Evolutionary conservation across 2,113 vertebrate species (phyloP), one percentile per base, ranked within the genome.

Genomic region (Hemiprocne comata): DNA sequence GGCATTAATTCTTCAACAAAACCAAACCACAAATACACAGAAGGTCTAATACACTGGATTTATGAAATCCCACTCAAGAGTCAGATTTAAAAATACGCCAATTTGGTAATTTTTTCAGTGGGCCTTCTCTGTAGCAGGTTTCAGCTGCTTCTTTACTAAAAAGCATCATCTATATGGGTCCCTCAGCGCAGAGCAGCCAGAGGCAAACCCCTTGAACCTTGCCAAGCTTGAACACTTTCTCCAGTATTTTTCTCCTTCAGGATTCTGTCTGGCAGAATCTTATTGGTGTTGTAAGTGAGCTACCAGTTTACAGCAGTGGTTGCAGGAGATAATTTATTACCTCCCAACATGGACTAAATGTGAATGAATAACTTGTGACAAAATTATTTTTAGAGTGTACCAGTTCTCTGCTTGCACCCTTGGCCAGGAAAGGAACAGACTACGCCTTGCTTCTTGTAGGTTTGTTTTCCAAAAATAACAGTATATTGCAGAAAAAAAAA

Each of bases 291-390:
- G 1, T 29, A 88, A 90, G 64, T 8, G 66, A 85, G 36, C 31
- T 87, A 83, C 81, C 57, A 79, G 31, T 62, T 73, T 53, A 75
- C 4, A 77, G 83, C 69, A 88, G 5, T 20, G 19, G 14, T 38
- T 77, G 38, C 24, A 29, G 65, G 36, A 91, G 53, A 91, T 67
- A 48, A 75, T 57, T 93, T 83, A 70, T 72, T 80, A 40, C 16
- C 29, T 60, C 28, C 6, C n/a, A 93, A 48, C 11, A 10, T 2
- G 34, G 79, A 78, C 57, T 36, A 71, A 64, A 26, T 80, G 76
- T 86, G 87, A 95, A 92, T 93, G 55, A 93, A 25, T 66, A 85
- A 94, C 65, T 53, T 85, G 72, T 60, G 50, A 90, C 87, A 91
- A 83, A 91, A 89, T 13, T 90, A 83, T 93, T 83, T 94, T 90